Evolutionary conservation across 2,888 invertebrate species (phyloP), one percentile per base, ranked within the genome.

Genomic region (Drosophila ustulata): DNA sequence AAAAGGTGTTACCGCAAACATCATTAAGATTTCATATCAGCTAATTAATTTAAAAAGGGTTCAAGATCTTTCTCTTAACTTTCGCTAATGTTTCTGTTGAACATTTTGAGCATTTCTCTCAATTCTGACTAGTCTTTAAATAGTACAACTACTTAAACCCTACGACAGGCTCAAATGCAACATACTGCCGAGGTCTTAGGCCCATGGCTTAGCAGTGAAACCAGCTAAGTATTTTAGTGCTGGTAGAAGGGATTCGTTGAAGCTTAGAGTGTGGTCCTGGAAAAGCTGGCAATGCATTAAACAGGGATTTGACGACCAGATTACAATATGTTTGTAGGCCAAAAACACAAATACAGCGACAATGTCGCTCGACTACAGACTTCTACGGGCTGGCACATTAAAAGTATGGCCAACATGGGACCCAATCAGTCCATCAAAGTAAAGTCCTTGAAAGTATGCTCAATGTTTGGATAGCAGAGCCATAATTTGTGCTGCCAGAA

Each of bases 401-500:
- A 62, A 61, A 66, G 74, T 58, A 63, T 50, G 58, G 45, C 49
- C 58, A 37, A 49, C 62, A 59, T 65, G 62, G 69, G 62, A 58
- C 39, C 69, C 74, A 78, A 77, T 75, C 78, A 77, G 78, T 77
- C 61, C 57, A 73, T 78, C 69, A 76, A 53, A 59, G 77, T 47
- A 63, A 56, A 63, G 59, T 74, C 78, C 78, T 78, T 66, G 61
- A 77, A 68, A 62, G 50, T 53, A 26, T 52, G 52, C 46, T 56
- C 57, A 65, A 51, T 80, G 76, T 68, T 79, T 64, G 64, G 61
- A 72, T 66, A 72, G 59, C 61, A 66, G 57, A 32, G 61, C 76
- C 85, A 82, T 82, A 88, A 82, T 82, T 82, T 82, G 73, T 88
- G 74, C 85, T 82, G 82, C 88, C 88, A 87, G 88, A 84, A 78